A percentile compares a stretch with the other conserved stretches of the same genome.
phyloP scores from a whole-genome alignment of 1,140 invertebrate genomes.

The Trichoplusia ni region DNA sequence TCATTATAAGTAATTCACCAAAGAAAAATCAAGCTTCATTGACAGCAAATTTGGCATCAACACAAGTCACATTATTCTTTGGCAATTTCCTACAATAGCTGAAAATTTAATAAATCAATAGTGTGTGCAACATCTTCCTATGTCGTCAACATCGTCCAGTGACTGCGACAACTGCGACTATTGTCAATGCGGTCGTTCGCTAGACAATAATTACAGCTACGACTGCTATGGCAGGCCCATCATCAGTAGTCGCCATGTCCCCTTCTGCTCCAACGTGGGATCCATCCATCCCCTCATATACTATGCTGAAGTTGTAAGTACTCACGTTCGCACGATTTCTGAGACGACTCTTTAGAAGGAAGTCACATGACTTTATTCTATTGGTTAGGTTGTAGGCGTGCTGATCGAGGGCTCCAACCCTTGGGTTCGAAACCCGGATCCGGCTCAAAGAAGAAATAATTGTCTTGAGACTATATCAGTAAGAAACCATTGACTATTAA shows the following conservation, averaged over 20 bases:
- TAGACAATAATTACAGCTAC: not conserved
- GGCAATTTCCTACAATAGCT: not conserved
- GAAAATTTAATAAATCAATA: constrained; percentile 3
- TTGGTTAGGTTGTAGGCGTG: too few species aligned
- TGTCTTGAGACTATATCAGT: too few species aligned
- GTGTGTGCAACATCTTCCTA: constrained; percentile 14
- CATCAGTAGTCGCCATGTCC: not conserved
- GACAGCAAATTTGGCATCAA: not conserved
- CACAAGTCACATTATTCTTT: not conserved
- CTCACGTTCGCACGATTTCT: not conserved
- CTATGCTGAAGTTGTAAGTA: constrained; percentile 59
- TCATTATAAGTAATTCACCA: too few species aligned
- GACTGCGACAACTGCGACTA: constrained; percentile 32
- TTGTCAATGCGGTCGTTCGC: constrained; percentile 16
- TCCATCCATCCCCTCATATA: constrained; percentile 59
- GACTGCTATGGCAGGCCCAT: not conserved
- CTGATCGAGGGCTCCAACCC: too few species aligned
- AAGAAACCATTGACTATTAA: too few species aligned
- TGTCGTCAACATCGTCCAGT: constrained; percentile 46
- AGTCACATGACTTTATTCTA: too few species aligned
- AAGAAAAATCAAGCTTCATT: too few species aligned
- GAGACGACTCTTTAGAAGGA: too few species aligned
- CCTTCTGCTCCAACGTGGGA: constrained; percentile 33
- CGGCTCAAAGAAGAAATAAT: too few species aligned
- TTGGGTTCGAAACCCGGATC: too few species aligned